Evolutionary conservation across 2,113 vertebrate species (phyloP).

Genomic region (Rhizomys pruinosus): DNA sequence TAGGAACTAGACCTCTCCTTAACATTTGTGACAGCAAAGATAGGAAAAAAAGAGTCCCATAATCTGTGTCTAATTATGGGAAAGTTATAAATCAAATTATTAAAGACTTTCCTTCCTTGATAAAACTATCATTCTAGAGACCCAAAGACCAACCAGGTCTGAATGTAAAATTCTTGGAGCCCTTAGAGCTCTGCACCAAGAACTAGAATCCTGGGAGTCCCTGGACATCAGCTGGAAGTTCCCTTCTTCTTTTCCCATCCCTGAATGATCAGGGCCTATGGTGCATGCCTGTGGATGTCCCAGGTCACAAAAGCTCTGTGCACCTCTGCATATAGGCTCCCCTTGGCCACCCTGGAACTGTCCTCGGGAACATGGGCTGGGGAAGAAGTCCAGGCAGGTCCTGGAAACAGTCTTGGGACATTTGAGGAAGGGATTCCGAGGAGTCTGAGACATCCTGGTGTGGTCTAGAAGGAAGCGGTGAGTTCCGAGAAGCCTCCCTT

Average conservation of each 20-base stretch:
- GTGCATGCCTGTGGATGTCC: not conserved
- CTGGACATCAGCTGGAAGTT: not conserved
- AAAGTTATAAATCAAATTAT: not conserved
- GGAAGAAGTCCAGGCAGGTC: not conserved
- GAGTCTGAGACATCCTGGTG: not conserved
- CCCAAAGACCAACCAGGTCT: not conserved
- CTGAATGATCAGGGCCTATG: not conserved
- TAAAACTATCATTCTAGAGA: slow-evolving; percentile 11
- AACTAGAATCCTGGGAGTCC: not conserved
- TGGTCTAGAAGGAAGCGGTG: not conserved
- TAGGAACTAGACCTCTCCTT: not conserved
- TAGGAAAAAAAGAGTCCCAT: not conserved
- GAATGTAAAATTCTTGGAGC: slow-evolving; percentile 9
- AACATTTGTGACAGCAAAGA: not conserved
- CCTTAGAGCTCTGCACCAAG: not conserved
- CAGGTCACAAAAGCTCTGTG: not conserved
- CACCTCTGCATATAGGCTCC: not conserved
- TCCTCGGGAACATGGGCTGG: not conserved
- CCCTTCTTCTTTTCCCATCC: not conserved
- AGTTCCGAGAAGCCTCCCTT: not conserved
- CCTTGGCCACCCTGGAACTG: not conserved
- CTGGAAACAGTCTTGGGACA: not conserved
- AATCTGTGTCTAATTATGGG: not conserved
- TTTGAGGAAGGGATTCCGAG: slow-evolving; percentile 31
- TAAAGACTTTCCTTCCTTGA: slow-evolving; percentile 40